Conservation (phyloP, 1,140 invertebrate genomes). For the Plodia interpunctella region DNA sequence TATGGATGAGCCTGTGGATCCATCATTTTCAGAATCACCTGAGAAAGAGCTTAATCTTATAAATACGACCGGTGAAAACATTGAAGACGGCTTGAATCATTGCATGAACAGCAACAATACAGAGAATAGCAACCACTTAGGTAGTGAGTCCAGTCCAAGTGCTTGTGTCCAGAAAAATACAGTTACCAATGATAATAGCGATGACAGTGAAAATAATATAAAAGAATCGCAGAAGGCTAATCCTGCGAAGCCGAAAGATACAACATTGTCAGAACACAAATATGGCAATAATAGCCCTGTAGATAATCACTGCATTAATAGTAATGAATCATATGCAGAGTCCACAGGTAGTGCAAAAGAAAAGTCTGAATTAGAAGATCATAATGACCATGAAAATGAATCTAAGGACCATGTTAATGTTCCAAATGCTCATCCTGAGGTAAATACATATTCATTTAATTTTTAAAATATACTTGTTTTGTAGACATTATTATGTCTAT, state of each 20-base stretch:
- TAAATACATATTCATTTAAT: neutral
- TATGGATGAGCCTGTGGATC: conserved; percentile 43
- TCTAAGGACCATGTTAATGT: neutral
- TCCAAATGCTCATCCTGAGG: neutral
- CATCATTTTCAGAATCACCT: conserved; percentile 24
- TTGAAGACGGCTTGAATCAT: conserved; percentile 20
- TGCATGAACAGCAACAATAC: conserved; percentile 24
- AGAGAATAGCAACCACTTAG: conserved; percentile 26
- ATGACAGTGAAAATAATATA: conserved; percentile 12
- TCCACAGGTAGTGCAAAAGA: conserved; percentile 22
- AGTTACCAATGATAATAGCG: conserved; percentile 15
- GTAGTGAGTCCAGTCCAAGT: conserved; percentile 16
- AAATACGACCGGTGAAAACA: conserved; percentile 17
- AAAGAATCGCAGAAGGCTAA: neutral
- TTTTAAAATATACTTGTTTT: neutral
- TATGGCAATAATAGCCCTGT: conserved; percentile 20
- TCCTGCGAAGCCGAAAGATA: neutral
- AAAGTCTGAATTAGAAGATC: conserved; percentile 21
- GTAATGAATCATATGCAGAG: conserved; percentile 34
- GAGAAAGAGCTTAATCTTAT: conserved; percentile 15
- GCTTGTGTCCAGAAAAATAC: conserved; percentile 9
- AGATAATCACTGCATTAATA: conserved; percentile 30
- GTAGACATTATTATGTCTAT: too few species aligned
- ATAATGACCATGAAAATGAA: neutral
- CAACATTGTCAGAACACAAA: conserved; percentile 19